Conservation (phyloP, 2,888 invertebrate genomes). For the Troglohyphantes excavatus region DNA sequence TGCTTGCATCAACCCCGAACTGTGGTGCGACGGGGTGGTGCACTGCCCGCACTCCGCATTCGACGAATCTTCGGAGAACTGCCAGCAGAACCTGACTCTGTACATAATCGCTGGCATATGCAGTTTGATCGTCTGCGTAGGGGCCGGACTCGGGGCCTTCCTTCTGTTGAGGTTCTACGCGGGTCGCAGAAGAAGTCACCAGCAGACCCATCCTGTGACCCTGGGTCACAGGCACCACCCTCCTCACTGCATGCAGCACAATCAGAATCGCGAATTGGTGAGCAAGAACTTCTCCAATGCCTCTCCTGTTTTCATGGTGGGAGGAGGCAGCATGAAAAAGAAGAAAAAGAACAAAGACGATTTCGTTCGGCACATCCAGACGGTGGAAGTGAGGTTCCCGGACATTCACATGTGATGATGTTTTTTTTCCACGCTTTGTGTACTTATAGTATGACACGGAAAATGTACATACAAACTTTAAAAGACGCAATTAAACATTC, state of each 20-base stretch:
- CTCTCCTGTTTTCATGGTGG: conserved; percentile 69
- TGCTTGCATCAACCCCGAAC: conserved; percentile 89
- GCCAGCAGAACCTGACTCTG: conserved; percentile 83
- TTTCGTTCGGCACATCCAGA: conserved; percentile 68
- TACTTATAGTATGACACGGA: background rate
- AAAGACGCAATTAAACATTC: too few relatives aligned
- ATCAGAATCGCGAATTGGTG: conserved; percentile 61
- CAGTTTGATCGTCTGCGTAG: conserved; percentile 41
- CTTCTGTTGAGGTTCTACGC: conserved; percentile 56
- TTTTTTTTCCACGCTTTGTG: background rate
- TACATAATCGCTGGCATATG: conserved; percentile 71
- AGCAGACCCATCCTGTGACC: conserved; percentile 63
- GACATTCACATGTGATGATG: conserved; percentile 73
- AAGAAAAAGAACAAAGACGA: conserved; percentile 74
- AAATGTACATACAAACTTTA: background rate
- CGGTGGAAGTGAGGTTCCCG: conserved; percentile 73
- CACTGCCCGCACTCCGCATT: conserved; percentile 90
- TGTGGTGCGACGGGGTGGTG: conserved; percentile 91
- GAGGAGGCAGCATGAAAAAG: conserved; percentile 64
- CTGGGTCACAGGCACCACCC: conserved; percentile 47
- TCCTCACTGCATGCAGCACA: conserved; percentile 72
- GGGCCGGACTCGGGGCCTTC: conserved; percentile 36
- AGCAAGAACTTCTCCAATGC: conserved; percentile 62
- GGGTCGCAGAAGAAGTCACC: conserved; percentile 39
- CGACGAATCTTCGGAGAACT: conserved; percentile 83